A percentile compares a stretch with the other conserved stretches of the same genome.
phyloP scores from a whole-genome alignment of 2,888 invertebrate genomes.

The Chesias legatella region DNA sequence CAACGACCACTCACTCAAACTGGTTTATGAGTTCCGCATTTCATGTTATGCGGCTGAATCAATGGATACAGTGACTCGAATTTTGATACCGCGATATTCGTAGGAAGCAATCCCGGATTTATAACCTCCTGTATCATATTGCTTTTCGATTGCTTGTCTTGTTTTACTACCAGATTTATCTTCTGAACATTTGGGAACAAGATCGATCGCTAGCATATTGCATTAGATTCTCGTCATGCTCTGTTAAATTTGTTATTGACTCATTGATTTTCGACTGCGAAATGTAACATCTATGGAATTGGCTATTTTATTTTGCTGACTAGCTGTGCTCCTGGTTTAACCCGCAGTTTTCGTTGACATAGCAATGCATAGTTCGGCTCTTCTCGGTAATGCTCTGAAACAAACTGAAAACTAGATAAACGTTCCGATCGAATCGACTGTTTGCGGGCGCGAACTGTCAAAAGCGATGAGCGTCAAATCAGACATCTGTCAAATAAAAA shows the following conservation, averaged over 20 bases:
- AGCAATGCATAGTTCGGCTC: no score
- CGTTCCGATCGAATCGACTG: no score
- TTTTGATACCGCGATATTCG: constrained; percentile 40
- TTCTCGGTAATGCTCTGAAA: no score
- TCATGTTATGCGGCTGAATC: constrained; percentile 42
- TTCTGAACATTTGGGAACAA: constrained; percentile 19
- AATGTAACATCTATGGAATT: no score
- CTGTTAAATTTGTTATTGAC: constrained; percentile 20
- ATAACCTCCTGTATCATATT: constrained; percentile 45
- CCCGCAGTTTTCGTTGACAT: no score
- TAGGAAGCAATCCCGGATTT: constrained; percentile 47
- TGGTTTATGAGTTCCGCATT: constrained; percentile 49
- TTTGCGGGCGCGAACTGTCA: no score
- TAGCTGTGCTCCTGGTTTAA: no score
- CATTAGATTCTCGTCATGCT: constrained; percentile 23
- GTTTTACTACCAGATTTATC: constrained; percentile 31
- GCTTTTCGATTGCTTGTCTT: constrained; percentile 48
- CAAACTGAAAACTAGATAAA: no score
- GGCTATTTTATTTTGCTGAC: no score
- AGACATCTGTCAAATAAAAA: not conserved
- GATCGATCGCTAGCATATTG: constrained; percentile 25
- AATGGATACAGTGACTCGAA: constrained; percentile 36
- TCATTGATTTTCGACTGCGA: constrained; percentile 13
- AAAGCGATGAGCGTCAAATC: no score
- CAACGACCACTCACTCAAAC: constrained; percentile 39